Conservation (phyloP, 2,797 vertebrate genomes). For the Psittacula derbiana region DNA sequence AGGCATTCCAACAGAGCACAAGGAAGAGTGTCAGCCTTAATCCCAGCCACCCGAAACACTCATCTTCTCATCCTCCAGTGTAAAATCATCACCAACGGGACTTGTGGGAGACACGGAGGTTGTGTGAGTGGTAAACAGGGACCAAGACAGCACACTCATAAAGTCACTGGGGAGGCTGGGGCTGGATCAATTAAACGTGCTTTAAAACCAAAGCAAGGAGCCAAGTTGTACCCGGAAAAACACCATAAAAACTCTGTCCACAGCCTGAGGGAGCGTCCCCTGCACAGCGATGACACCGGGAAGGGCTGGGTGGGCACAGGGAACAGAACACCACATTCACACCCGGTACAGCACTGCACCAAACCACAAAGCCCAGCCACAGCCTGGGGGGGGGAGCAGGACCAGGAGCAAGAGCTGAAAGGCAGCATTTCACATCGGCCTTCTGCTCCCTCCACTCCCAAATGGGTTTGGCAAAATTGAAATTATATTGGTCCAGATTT, state of each 20-base stretch:
- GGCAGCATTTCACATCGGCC: background rate
- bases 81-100: background rate
- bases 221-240: background rate
- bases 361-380: background rate
- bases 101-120: background rate
- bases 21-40: background rate
- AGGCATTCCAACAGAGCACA: background rate
- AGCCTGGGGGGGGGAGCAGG: background rate
- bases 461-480: background rate
- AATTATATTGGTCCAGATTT: background rate
- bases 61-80: background rate
- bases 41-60: background rate
- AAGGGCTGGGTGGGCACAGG: background rate
- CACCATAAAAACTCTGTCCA: background rate
- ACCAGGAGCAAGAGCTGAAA: background rate
- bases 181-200: background rate
- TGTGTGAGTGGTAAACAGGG: background rate
- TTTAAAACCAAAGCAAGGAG: background rate
- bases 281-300: rapidly evolving
- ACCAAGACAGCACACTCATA: background rate
- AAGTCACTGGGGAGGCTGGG: background rate
- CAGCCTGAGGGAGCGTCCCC: background rate
- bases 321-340: rapidly evolving
- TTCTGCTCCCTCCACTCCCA: background rate
- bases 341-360: background rate